phyloP scores from a whole-genome alignment of 2,113 vertebrate genomes.

The Eupsittula cactorum region DNA sequence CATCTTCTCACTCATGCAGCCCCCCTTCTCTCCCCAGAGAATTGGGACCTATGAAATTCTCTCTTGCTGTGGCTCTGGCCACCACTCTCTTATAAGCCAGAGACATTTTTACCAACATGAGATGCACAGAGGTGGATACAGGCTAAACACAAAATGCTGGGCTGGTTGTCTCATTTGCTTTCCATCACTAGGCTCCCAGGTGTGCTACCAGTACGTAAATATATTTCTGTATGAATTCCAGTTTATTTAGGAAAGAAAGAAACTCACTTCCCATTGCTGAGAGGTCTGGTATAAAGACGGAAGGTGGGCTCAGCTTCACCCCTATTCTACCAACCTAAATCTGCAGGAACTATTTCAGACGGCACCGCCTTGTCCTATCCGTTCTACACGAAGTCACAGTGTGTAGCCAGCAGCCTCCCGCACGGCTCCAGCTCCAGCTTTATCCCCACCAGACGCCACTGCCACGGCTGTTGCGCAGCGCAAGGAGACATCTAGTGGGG shows the following conservation, averaged over 20 bases:
- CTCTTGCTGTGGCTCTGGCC: background rate
- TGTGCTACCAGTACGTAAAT: background rate
- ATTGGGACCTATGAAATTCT: background rate
- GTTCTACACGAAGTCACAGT: background rate
- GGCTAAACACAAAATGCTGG: background rate
- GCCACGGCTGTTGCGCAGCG: background rate
- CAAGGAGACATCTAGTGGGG: background rate
- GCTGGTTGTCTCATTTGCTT: background rate
- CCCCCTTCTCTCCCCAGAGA: background rate
- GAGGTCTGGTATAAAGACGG: background rate
- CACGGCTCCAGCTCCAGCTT: background rate
- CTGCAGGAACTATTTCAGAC: background rate
- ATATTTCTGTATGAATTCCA: background rate
- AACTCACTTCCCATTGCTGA: background rate
- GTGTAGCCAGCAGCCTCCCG: background rate
- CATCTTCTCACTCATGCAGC: background rate
- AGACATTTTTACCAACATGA: background rate
- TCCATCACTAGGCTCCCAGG: background rate
- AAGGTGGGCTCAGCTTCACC: background rate
- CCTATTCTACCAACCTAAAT: background rate
- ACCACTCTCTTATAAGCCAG: background rate
- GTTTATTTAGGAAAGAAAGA: background rate
- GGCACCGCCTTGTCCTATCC: background rate
- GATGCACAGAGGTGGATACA: background rate
- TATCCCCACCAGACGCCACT: background rate